These are phyloP conservation scores for Hippasteria phrygiana DNA, from an alignment of 53 echinoderm and acorn worm species.

Conservation along the genomic window DNA sequence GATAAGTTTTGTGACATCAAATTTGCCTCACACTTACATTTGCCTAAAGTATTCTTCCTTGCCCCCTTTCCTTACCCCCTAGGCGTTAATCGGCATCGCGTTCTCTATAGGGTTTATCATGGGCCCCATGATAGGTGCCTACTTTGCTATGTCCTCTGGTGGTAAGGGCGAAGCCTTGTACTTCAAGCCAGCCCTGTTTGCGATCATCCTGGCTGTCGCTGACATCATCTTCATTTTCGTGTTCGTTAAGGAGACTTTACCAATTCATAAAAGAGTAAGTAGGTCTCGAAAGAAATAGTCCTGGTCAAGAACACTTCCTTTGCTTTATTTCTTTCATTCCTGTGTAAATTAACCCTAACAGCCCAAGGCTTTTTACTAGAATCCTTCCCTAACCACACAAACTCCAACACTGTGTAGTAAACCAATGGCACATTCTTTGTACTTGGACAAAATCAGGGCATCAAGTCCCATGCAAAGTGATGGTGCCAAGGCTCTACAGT, in stretches of 20 bases:
- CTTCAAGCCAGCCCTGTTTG: slow-evolving; percentile 87
- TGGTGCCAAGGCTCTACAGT: too few relatives aligned
- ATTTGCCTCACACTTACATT: background rate
- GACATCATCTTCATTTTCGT: slow-evolving; percentile 83
- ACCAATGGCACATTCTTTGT: too few relatives aligned
- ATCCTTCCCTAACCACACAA: too few relatives aligned
- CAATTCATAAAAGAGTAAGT: slow-evolving; percentile 84
- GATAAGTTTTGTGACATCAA: too few relatives aligned
- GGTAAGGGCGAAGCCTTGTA: slow-evolving; percentile 68
- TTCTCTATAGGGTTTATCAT: slow-evolving; percentile 96
- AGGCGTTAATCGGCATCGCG: slow-evolving; percentile 96
- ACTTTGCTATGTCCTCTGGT: slow-evolving; percentile 83
- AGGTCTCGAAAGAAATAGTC: background rate
- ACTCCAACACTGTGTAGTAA: too few relatives aligned
- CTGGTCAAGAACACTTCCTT: too few relatives aligned
- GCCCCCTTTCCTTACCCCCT: background rate
- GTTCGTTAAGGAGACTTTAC: slow-evolving; percentile 90
- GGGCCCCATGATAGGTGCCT: slow-evolving; percentile 97
- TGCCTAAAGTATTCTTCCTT: background rate
- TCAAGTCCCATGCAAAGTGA: too few relatives aligned
- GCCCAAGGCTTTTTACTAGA: too few relatives aligned
- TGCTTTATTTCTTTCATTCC: too few relatives aligned
- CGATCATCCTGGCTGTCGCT: slow-evolving; percentile 73
- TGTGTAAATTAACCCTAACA: too few relatives aligned
- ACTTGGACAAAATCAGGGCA: too few relatives aligned